Percentiles rank a stretch among this genome's conserved stretches.
Evolutionary conservation across 2,113 vertebrate species (phyloP).

Genomic region (Circaetus gallicus): DNA sequence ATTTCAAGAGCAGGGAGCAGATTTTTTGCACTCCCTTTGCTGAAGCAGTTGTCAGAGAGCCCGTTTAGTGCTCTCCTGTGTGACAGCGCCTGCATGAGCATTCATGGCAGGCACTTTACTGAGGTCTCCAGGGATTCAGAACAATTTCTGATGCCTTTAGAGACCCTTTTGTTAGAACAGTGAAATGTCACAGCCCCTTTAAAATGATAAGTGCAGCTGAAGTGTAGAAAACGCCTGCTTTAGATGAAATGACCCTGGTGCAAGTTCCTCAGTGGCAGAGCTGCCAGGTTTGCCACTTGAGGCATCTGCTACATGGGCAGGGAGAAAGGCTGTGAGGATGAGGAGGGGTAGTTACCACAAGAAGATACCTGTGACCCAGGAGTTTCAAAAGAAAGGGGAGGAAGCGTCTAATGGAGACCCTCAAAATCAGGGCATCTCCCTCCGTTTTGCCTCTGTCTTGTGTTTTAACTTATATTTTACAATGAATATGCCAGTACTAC

Average conservation of each 20-base stretch:
- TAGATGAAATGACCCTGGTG: background rate
- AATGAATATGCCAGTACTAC: background rate
- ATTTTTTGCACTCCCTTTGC: background rate
- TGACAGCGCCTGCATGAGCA: background rate
- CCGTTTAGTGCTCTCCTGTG: background rate
- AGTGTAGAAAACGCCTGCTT: background rate
- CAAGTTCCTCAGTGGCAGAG: background rate
- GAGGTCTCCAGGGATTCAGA: background rate
- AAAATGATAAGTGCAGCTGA: background rate
- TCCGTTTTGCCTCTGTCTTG: background rate
- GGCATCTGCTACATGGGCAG: background rate
- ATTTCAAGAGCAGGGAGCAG: background rate
- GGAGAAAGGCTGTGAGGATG: background rate
- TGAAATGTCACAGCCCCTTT: constrained; percentile 18
- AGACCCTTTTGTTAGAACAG: constrained; percentile 12
- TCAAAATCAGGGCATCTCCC: background rate
- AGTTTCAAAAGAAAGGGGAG: background rate
- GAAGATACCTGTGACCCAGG: background rate
- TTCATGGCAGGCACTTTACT: background rate
- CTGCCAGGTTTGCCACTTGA: background rate
- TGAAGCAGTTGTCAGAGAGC: background rate
- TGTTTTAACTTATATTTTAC: background rate
- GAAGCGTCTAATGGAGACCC: background rate
- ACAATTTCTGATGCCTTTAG: background rate
- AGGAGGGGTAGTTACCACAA: background rate